Base-by-base conservation (phyloP, 2,888 invertebrate species). In the Neuroscelio doddi region DNA sequence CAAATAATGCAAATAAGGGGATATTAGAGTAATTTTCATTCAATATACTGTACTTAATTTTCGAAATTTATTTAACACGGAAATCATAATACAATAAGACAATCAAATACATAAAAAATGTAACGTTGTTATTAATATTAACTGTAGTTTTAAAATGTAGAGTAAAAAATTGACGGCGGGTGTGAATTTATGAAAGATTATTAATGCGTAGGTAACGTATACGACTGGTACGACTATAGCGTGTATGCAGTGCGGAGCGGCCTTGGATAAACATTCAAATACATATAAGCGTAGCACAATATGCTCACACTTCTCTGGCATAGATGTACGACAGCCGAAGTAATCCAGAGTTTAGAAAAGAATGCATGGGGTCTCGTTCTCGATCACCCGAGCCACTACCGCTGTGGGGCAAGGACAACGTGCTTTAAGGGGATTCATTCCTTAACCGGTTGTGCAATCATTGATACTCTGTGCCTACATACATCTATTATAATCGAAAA, bases 181-280 rank as follows among this genome's bases (percentile, higher is more conserved):
- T n/a, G n/a, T n/a, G n/a, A n/a, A n/a, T n/a, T n/a, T n/a, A n/a
- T n/a, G n/a, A n/a, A n/a, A 14, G 56, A 56, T 51, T 51, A 51
- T 56, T 51, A 63, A 56, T 51, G 56, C 51, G 63, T 51, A 26
- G 51, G 63, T 56, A 63, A 64, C 52, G 52, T 52, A 52, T 56
- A 53, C 49, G 16, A 41, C 47, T 46, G 57, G 52, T 47, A 57
- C 57, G 57, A 51, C 52, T 57, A 57, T 57, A 49, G 64, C 57
- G 42, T 51, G 30, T 30, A 49, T 55, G 62, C 56, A 52, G 68
- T 32, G 50, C 57, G 53, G 47, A 61, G 50, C 47, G 61, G 61
- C 64, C 68, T 68, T 68, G 68, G 53, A 64, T 58, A 52, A 64
- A 51, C 64, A 55, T 64, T 68, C 30, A 49, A 64, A 55, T 57